phyloP scores from a whole-genome alignment of 2,113 vertebrate genomes.

The Dryoscopus gambensis region DNA sequence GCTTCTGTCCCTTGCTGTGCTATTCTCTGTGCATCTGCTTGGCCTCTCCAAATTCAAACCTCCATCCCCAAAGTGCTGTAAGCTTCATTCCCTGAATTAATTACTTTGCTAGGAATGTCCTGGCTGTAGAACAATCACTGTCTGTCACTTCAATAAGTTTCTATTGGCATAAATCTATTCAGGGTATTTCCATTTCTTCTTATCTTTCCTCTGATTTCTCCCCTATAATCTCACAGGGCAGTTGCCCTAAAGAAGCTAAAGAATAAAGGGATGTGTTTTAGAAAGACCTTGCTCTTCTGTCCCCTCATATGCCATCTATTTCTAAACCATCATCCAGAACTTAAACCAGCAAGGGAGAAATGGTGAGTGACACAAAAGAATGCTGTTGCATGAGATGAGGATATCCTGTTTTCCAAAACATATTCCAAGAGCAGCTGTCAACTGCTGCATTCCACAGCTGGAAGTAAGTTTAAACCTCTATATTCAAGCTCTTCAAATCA shows the following conservation, averaged over 20 bases:
- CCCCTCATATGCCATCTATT: not conserved
- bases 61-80: not conserved
- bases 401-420: not conserved
- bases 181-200: not conserved
- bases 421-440: slow-evolving; percentile 26
- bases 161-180: not conserved
- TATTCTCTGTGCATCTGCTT: not conserved
- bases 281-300: not conserved
- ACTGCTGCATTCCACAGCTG: slow-evolving; percentile 16
- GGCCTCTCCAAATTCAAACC: not conserved
- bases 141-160: not conserved
- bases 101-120: not conserved
- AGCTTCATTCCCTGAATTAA: not conserved
- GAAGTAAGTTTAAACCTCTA: not conserved
- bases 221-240: not conserved
- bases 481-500: slow-evolving; percentile 7
- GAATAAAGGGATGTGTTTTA: not conserved
- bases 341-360: not conserved
- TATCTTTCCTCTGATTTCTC: not conserved
- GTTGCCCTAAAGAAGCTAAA: not conserved
- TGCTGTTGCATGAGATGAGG: not conserved
- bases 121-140: not conserved
- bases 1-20: not conserved
- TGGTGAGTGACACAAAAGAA: not conserved
- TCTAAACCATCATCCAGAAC: not conserved